A percentile compares a stretch with the other conserved stretches of the same genome.
phyloP scores from a whole-genome alignment of 1,140 invertebrate species.

The Caenorhabditis latens region DNA sequence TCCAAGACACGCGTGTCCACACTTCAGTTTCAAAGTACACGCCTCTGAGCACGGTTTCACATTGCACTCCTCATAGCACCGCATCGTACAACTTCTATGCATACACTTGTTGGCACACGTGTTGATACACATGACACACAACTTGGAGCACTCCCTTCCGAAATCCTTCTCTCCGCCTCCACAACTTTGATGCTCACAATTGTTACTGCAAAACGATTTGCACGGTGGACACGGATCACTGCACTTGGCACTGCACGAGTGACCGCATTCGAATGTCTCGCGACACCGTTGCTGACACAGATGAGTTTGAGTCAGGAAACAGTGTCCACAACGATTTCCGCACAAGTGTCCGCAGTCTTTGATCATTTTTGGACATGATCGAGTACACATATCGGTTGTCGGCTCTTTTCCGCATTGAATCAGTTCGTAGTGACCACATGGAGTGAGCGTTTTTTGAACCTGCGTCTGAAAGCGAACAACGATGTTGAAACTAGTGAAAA shows the following conservation, averaged over 20 bases:
- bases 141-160: neutral
- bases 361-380: conserved; percentile 16
- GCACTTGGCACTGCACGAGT: conserved; percentile 66
- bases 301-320: conserved; percentile 1
- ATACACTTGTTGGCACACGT: conserved; percentile 34
- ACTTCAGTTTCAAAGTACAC: conserved; percentile 19
- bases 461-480: too few relatives aligned
- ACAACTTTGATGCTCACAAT: conserved; percentile 58
- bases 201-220: conserved; percentile 8
- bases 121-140: neutral
- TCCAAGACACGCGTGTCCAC: conserved; percentile 51
- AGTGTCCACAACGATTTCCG: conserved; percentile 60
- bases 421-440: conserved; percentile 13
- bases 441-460: neutral
- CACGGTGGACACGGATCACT: conserved; percentile 63
- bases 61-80: conserved; percentile 47
- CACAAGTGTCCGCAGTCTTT: conserved; percentile 65
- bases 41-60: conserved; percentile 29
- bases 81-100: conserved; percentile 23
- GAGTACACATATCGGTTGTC: neutral
- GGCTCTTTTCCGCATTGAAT: neutral
- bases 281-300: conserved; percentile 62
- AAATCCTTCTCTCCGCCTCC: neutral
- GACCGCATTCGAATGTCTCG: conserved; percentile 66
- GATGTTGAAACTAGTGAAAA: too few relatives aligned